These are phyloP conservation scores for Ptychochromis oligacanthus DNA, from an alignment of 2,113 vertebrate genomes.

Conservation along the genomic window DNA sequence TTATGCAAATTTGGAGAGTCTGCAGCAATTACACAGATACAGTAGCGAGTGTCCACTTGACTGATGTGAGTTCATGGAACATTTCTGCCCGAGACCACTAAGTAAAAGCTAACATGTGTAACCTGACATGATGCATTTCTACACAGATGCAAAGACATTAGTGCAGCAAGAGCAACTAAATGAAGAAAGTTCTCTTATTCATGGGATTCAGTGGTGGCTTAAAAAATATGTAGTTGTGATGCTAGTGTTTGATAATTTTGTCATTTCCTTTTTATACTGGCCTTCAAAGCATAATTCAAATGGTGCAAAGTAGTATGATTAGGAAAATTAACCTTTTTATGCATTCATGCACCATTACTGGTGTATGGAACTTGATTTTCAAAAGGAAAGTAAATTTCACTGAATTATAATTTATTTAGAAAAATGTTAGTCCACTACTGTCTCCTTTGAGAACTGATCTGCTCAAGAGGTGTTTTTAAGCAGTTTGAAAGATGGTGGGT, in stretches of 20 bases:
- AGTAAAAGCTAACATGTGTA: constrained; percentile 5
- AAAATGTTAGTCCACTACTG: background rate
- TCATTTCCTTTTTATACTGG: background rate
- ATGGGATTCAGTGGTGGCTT: background rate
- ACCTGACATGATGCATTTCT: background rate
- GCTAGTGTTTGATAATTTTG: background rate
- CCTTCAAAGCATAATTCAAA: background rate
- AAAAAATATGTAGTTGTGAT: background rate
- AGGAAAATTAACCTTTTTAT: background rate
- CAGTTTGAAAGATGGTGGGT: background rate
- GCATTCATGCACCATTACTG: background rate
- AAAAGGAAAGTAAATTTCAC: background rate
- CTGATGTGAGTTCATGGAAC: constrained; percentile 30
- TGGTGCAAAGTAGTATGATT: background rate
- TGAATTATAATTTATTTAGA: background rate
- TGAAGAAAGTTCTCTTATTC: background rate
- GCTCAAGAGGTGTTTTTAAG: background rate
- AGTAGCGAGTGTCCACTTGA: constrained; percentile 32
- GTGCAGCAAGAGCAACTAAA: background rate
- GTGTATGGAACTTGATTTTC: background rate
- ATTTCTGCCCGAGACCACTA: constrained; percentile 13
- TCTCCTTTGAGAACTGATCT: background rate
- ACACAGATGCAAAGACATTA: background rate
- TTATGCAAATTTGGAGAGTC: constrained; percentile 56
- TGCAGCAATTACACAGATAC: constrained; percentile 41